Percentiles rank a stretch among this genome's conserved stretches.
Evolutionary conservation across 30 jellyfish, hydroid and myxozoan species (phyloP).

Genomic region (Aurelia aurita): DNA sequence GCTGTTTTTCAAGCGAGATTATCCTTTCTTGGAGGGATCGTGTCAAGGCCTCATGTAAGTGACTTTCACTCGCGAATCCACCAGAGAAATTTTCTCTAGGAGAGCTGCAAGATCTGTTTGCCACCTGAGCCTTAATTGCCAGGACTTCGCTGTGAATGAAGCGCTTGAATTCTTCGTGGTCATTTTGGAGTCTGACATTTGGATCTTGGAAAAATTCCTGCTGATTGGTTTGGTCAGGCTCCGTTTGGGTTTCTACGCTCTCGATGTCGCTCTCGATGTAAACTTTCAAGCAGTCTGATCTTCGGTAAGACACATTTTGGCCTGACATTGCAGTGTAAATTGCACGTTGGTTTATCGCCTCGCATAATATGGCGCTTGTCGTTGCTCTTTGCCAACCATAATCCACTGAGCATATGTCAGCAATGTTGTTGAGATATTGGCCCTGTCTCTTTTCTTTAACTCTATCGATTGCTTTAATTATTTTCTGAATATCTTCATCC

Average conservation of each 20-base stretch:
- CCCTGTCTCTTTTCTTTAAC: no score
- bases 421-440: background rate
- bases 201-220: background rate
- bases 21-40: constrained; percentile 12
- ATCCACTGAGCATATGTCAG: constrained; percentile 1
- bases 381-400: constrained; percentile 2
- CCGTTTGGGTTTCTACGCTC: constrained; percentile 11
- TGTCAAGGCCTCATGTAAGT: background rate
- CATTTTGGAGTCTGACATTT: background rate
- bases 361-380: constrained; percentile 3
- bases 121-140: constrained; percentile 16
- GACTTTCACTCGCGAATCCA: no score
- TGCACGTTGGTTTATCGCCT: constrained; percentile 2
- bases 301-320: no score
- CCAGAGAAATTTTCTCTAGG: no score
- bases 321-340: background rate
- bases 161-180: constrained; percentile 5
- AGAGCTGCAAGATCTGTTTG: background rate
- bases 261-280: constrained; percentile 5
- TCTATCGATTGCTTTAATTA: no score
- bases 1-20: constrained; percentile 7
- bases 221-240: constrained; percentile 8
- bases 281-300: no score
- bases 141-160: constrained; percentile 14
- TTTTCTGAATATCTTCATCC: no score